Percentiles rank a stretch among this genome's conserved stretches.
Conservation (phyloP, 2,888 invertebrate species). For the Tetranychus truncatus region DNA sequence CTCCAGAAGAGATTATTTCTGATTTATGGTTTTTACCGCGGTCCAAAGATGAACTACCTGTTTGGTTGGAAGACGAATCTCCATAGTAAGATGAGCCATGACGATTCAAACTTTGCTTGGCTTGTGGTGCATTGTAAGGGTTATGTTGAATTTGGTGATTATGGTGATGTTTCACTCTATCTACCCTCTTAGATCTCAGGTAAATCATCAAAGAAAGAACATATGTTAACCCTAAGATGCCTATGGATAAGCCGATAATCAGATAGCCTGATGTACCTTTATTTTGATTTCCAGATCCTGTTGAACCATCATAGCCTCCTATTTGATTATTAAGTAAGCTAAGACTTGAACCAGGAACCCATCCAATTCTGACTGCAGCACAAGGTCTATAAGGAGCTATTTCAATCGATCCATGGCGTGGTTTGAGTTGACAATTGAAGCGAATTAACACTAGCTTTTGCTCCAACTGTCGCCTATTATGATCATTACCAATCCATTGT, state of each 20-base stretch:
- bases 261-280: conserved; percentile 39
- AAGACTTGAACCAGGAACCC: conserved; percentile 22
- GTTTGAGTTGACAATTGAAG: conserved; percentile 52
- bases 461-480: conserved; percentile 53
- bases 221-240: conserved; percentile 67
- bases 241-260: conserved; percentile 60
- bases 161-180: neutral
- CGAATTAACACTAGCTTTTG: conserved; percentile 62
- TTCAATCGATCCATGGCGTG: conserved; percentile 15
- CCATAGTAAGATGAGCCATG: neutral
- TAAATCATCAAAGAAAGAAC: conserved; percentile 67
- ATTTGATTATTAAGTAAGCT: neutral
- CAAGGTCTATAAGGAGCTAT: conserved; percentile 17
- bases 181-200: conserved; percentile 39
- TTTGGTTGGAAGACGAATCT: neutral
- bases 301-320: neutral
- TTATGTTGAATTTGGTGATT: neutral
- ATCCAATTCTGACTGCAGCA: conserved; percentile 23
- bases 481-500: conserved; percentile 66
- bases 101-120: neutral
- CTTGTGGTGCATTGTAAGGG: neutral
- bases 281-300: conserved; percentile 36
- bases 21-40: neutral
- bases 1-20: neutral
- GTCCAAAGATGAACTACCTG: neutral